Evolutionary conservation across 2,888 invertebrate genomes (phyloP), one percentile per base, ranked within the genome.

Genomic region (Griposia aprilina): DNA sequence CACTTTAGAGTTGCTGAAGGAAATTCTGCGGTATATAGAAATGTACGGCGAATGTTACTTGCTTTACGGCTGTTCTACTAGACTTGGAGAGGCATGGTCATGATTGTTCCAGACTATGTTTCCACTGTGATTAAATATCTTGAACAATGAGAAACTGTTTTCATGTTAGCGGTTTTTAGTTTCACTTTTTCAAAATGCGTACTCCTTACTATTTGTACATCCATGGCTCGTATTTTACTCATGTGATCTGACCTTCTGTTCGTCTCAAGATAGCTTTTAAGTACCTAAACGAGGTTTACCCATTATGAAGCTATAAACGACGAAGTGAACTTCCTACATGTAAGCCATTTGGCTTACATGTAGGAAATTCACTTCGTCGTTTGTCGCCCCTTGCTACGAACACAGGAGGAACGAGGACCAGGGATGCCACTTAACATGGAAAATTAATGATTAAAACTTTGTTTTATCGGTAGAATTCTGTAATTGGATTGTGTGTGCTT

Each of bases 1-100:
- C 83, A 84, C 85, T 89, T 87, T 79, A 85, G 81, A 81, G 65
- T 83, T 71, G 83, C 74, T 76, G 77, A 83, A 89, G 89, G 87
- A 84, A 89, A 89, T 87, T 85, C 81, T 81, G 68, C 62, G 73
- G 66, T 77, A 76, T 79, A 88, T 79, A 86, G 81, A 80, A 88
- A 83, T 81, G 87, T 84, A 79, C 72, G 66, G 63, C 74, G 78
- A 57, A 63, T 87, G 63, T 84, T 74, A 69, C 77, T 83, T 78
- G 81, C 26, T 84, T 81, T 86, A 82, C 80, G 78, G 80, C 55
- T 80, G 77, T 87, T 84, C 70, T 73, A 78, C 69, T 63, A 59
- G 71, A 26, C 78, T 76, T 60, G 77, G 78, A 41, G 59, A 55
- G 71, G 67, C 59, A 71, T 70, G 78, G 70, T 83, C 78, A 83